Conservation (phyloP, 2,797 vertebrate genomes). For the Pseudochaenichthys georgianus region DNA sequence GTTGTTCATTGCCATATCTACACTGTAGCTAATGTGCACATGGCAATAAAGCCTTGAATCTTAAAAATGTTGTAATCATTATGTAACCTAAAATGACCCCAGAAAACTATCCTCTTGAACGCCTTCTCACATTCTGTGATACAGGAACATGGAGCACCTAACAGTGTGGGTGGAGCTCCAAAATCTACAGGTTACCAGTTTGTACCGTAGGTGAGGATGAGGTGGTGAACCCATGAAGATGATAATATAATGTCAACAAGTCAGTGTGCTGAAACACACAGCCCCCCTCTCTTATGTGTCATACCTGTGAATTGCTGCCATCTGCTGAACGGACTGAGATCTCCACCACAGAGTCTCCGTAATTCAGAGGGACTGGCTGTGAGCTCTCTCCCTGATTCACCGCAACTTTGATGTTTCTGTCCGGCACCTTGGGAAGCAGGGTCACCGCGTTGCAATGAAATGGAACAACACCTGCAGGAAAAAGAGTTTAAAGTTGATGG, state of each 20-base stretch:
- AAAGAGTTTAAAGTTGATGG: neutral
- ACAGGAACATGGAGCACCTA: neutral
- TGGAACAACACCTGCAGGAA: slow-evolving; percentile 46
- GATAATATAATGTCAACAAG: neutral
- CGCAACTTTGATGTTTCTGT: slow-evolving; percentile 68
- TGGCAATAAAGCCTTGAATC: too few species aligned
- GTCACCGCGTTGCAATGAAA: slow-evolving; percentile 65
- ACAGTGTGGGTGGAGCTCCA: neutral
- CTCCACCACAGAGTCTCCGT: slow-evolving; percentile 75
- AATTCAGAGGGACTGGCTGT: slow-evolving; percentile 50
- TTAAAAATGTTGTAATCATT: neutral
- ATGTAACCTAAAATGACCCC: slow-evolving; percentile 10
- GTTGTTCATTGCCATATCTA: too few species aligned
- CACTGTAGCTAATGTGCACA: too few species aligned
- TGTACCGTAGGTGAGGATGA: neutral
- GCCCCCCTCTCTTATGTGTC: neutral
- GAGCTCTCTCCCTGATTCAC: slow-evolving; percentile 62
- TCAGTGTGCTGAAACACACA: neutral
- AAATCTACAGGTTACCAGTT: neutral
- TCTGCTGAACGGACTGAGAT: slow-evolving; percentile 80
- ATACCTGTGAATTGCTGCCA: slow-evolving; percentile 81
- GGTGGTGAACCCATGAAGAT: neutral
- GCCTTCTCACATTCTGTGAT: neutral
- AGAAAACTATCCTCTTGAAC: neutral
- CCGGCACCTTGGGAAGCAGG: slow-evolving; percentile 61